Percentiles rank a stretch among this genome's conserved stretches.
Conservation (phyloP, 23 tunicate species). For the Ascidia mentula region DNA sequence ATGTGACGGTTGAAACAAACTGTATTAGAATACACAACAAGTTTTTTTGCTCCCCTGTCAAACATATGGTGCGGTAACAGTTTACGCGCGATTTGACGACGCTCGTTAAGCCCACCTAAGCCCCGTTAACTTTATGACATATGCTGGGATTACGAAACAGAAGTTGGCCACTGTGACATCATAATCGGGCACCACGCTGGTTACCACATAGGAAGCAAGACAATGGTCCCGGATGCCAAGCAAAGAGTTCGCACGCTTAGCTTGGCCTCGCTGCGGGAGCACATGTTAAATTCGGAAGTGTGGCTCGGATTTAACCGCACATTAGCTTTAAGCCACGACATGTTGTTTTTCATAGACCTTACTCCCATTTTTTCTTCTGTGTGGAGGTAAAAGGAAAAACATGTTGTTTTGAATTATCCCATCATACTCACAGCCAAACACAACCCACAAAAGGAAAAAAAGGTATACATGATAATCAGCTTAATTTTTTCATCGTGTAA, state of each 20-base stretch:
- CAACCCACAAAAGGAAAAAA: too few relatives aligned
- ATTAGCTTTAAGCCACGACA: too few relatives aligned
- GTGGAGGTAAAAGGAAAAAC: too few relatives aligned
- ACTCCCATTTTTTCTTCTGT: too few relatives aligned
- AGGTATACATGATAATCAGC: too few relatives aligned
- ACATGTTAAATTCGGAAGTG: conserved; percentile 12
- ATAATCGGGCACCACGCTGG: neutral
- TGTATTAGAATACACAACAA: too few relatives aligned
- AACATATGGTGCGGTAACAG: neutral
- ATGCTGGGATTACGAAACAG: neutral
- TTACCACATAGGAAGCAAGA: neutral
- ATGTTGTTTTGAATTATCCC: too few relatives aligned
- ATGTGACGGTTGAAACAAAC: too few relatives aligned
- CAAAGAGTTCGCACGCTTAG: neutral
- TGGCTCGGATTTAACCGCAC: conserved; percentile 10
- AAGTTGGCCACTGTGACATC: neutral
- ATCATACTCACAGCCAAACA: too few relatives aligned
- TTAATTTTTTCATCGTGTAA: too few relatives aligned
- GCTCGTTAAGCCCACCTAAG: conserved; percentile 11
- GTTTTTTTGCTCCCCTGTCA: too few relatives aligned
- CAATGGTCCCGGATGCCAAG: neutral
- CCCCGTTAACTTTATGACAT: conserved; percentile 7
- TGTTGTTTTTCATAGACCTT: too few relatives aligned
- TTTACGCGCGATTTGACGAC: neutral
- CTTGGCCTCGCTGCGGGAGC: conserved; percentile 3